These are phyloP conservation scores for Geranospiza caerulescens DNA, from an alignment of 2,797 vertebrate genomes.

Conservation along the genomic window DNA sequence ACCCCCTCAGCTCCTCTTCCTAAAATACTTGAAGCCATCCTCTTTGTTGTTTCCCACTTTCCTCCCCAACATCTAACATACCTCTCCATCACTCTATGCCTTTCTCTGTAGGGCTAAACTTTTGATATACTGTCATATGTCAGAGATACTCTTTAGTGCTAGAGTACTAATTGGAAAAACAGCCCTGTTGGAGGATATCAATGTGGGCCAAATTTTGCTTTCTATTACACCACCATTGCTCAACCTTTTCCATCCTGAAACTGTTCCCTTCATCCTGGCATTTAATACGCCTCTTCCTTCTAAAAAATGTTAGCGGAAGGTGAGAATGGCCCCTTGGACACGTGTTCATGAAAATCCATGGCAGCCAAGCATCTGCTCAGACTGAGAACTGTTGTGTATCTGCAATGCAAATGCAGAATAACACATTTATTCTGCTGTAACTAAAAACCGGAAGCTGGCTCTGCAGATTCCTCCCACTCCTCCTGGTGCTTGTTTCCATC, in stretches of 20 bases:
- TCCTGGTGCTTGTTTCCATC: slow-evolving; percentile 63
- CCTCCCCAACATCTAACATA: neutral
- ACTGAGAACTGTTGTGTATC: slow-evolving; percentile 34
- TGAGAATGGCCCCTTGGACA: slow-evolving; percentile 23
- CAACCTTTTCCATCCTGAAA: slow-evolving; percentile 42
- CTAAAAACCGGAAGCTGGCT: slow-evolving; percentile 51
- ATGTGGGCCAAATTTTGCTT: slow-evolving; percentile 44
- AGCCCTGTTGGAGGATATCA: neutral
- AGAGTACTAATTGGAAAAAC: slow-evolving; percentile 1
- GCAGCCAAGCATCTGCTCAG: slow-evolving; percentile 7
- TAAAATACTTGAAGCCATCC: neutral
- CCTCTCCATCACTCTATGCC: neutral
- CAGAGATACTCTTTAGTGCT: neutral
- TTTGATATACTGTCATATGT: neutral
- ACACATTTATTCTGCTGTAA: slow-evolving; percentile 42
- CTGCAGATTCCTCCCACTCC: slow-evolving; percentile 61
- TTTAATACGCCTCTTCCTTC: neutral
- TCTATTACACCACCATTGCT: slow-evolving; percentile 41
- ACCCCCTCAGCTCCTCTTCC: neutral
- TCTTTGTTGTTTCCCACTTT: neutral
- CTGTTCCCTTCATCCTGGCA: neutral
- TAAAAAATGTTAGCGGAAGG: neutral
- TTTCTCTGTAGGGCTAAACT: neutral
- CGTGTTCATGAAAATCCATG: neutral
- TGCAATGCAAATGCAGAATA: slow-evolving; percentile 59